Evolutionary conservation across 2,797 vertebrate species (phyloP), one percentile per base, ranked within the genome.

Genomic region (Malurus leucopterus): DNA sequence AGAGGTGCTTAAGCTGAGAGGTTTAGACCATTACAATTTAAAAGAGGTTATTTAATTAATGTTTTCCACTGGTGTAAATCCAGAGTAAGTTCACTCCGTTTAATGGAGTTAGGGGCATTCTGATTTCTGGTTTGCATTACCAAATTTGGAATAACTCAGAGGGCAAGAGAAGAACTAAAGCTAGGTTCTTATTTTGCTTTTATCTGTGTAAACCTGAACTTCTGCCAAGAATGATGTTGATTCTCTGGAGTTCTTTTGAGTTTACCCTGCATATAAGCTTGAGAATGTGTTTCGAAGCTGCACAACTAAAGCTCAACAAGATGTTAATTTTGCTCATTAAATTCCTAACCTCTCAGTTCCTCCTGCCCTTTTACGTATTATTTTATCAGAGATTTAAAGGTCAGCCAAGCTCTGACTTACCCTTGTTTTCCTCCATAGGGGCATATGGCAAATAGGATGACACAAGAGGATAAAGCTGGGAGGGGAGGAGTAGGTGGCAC

Each of bases 361-460:
- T 93, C 50, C 49, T 78, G 73, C 46, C n/a, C 71, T 93, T 92
- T 96, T 93, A 92, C 3, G 2, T 93, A 91, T 91, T 86, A 58
- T 90, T 93, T 92, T 95, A 78, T 88, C 83, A 91, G 73, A 86
- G 54, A 87, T 92, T 94, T 93, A 94, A 95, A 95, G 90, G 94
- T 95, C 92, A 95, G 85, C 88, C 86, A 95, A 92, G 71, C 85
- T 91, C 46, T 91, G 88, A 89, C 92, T 78, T 94, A 65, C 10
- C 14, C 55, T 41, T 87, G 30, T 88, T 94, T 95, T 94, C 80
- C 76, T 89, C 59, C 36, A 3, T 87, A 65, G 61, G 59, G 65
- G 38, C 81, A 59, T 59, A 68, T 69, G 80, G 41, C 78, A 94
- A 92, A 75, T 92, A 76, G 71, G 81, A 84, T 53, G 62, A 80